Evolutionary conservation across 2,113 vertebrate species (phyloP).

Genomic region (Notechis scutatus): DNA sequence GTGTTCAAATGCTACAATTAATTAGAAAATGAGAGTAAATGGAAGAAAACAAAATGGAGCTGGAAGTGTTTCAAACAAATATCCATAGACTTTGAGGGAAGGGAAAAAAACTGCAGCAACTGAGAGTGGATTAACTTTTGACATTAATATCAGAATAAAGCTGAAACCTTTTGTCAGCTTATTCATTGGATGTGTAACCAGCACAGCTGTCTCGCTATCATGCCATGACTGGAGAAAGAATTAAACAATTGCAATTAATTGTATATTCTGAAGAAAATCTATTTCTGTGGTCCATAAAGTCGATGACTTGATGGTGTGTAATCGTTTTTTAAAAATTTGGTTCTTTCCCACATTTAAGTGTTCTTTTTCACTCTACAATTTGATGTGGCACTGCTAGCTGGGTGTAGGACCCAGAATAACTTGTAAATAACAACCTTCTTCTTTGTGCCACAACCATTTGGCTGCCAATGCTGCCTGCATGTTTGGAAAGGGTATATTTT

Average conservation of each 20-base stretch:
- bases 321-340: neutral
- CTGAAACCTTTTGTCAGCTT: neutral
- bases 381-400: neutral
- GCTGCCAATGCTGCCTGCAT: neutral
- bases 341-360: neutral
- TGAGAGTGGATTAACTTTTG: neutral
- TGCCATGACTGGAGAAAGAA: neutral
- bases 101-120: neutral
- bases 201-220: neutral
- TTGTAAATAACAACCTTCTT: neutral
- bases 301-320: neutral
- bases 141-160: neutral
- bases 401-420: neutral
- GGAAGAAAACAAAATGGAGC: neutral
- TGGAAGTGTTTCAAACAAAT: neutral
- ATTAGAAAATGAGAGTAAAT: neutral
- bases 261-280: neutral
- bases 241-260: neutral
- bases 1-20: neutral
- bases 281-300: neutral
- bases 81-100: neutral
- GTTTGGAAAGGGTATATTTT: neutral
- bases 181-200: neutral
- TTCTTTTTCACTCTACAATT: neutral
- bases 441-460: neutral